Evolutionary conservation across 2,113 vertebrate species (phyloP).

Genomic region (Notechis scutatus): DNA sequence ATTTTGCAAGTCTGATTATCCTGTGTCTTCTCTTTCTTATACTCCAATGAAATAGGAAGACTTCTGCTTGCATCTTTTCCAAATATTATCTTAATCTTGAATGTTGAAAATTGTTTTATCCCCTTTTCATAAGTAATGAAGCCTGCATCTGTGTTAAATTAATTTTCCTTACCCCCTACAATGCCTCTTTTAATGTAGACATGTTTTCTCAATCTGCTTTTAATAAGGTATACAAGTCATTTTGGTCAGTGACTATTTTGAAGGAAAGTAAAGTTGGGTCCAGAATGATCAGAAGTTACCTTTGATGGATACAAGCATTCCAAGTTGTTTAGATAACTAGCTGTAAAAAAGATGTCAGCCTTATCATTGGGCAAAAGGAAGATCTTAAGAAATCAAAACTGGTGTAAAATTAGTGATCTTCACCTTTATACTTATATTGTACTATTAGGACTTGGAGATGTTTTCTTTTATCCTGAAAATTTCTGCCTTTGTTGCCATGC

Average conservation of each 20-base stretch:
- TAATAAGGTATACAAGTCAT: not conserved
- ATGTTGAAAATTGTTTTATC: not conserved
- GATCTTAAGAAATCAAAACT: not conserved
- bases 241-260: not conserved
- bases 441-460: not conserved
- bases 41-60: not conserved
- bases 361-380: not conserved
- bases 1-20: not conserved
- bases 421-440: not conserved
- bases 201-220: not conserved
- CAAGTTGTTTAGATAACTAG: not conserved
- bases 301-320: not conserved
- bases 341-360: not conserved
- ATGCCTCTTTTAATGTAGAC: not conserved
- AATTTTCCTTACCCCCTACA: not conserved
- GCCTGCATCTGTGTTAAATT: not conserved
- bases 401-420: not conserved
- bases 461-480: not conserved
- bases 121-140: not conserved
- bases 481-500: not conserved
- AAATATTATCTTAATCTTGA: not conserved
- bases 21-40: not conserved
- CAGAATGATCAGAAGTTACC: not conserved
- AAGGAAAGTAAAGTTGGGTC: not conserved
- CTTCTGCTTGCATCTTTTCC: not conserved